Base-by-base conservation (phyloP, 2,888 invertebrate species). In the Polydrusus tereticollis region DNA sequence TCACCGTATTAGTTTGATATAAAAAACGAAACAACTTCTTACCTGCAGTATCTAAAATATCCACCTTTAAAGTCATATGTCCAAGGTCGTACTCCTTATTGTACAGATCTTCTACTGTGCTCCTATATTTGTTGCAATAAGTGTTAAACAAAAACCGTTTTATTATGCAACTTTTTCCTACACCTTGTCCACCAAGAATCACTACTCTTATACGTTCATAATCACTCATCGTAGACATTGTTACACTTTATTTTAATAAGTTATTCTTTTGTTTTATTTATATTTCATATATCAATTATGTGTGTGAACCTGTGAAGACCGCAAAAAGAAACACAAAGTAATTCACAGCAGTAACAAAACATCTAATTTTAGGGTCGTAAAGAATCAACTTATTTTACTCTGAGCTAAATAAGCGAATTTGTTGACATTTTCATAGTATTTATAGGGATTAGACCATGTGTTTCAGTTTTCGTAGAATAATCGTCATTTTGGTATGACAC, bases 21-120 rank as follows among this genome's bases (percentile, higher is more conserved):
- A n/a, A n/a, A n/a, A n/a, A n/a, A n/a, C n/a, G n/a, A n/a, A n/a
- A n/a, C n/a, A n/a, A 36, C 10, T 29, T 38, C 60, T 70, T 57
- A 75, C 75, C 75, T 12, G 92, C 92, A 26, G 94, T 94, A 85
- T 94, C 94, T 82, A 94, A 84, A 76, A 94, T 92, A 83, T 94
- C 94, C 78, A 93, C 90, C 87, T 94, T 93, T 47, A 95, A 87
- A 10, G 92, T 91, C 76, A 92, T 89, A 29, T 90, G 89, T 45
- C 93, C 93, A 69, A 94, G 87, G 81, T 93, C 91, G 84, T 93
- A 96, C 84, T 95, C 94, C 69, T 93, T 88, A 81, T 93, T 94
- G 86, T 94, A 95, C 23, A 96, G 88, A 84, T 96, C 96, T 83
- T 96, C 96, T 33, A 96, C 93, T 12, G 96, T 96, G 79, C 94